Evolutionary conservation across 1,140 invertebrate genomes (phyloP).

Genomic region (Nilaparvata lugens): DNA sequence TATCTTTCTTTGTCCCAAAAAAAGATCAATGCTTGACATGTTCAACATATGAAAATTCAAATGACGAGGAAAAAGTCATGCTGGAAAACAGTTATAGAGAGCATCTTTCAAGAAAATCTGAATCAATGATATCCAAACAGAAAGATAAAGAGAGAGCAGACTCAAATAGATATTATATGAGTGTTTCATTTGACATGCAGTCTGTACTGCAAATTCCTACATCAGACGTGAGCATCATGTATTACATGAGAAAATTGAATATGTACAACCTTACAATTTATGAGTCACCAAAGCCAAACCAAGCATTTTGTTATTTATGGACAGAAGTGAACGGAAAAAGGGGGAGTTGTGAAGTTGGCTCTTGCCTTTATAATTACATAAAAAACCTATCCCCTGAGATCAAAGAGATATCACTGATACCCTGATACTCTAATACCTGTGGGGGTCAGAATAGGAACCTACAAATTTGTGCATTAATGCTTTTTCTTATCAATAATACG

Average conservation of each 20-base stretch:
- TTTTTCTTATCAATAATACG: constrained; percentile 9
- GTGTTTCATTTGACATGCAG: constrained; percentile 28
- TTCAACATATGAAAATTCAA: no score
- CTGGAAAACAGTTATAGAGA: no score
- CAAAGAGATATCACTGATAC: constrained; percentile 5
- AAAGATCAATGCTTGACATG: no score
- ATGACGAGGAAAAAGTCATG: no score
- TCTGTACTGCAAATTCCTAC: constrained; percentile 24
- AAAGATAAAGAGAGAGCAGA: no score
- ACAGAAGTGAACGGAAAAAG: constrained; percentile 13
- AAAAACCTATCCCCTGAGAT: constrained; percentile 3
- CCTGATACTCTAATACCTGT: constrained; percentile 20
- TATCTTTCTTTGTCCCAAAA: no score
- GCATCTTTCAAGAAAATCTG: no score
- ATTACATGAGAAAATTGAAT: constrained; percentile 23
- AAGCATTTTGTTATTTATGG: constrained; percentile 18
- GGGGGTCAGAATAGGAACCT: constrained; percentile 19
- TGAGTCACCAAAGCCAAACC: constrained; percentile 4
- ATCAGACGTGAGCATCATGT: constrained; percentile 20
- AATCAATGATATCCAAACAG: no score
- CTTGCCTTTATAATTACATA: constrained; percentile 12
- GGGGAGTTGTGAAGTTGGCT: constrained; percentile 13
- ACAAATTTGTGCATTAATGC: constrained; percentile 5
- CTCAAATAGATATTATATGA: no score
- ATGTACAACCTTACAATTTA: constrained; percentile 11